Evolutionary conservation across 2,113 vertebrate genomes (phyloP).

Genomic region (Cavia porcellus): DNA sequence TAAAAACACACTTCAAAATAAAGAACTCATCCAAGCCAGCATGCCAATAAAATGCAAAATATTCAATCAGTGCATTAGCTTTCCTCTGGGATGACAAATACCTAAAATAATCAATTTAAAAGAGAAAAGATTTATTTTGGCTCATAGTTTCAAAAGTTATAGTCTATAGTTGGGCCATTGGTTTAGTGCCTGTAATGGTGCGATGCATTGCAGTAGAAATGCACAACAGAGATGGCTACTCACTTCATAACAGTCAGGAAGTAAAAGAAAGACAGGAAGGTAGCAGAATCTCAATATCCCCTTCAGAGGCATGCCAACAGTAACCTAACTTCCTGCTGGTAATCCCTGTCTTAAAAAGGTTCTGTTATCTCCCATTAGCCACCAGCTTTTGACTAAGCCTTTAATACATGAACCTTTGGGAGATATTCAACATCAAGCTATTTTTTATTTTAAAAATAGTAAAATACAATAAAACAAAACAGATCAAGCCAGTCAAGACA

Average conservation of each 20-base stretch:
- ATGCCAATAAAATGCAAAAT: neutral
- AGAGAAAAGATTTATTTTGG: neutral
- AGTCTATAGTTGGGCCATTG: neutral
- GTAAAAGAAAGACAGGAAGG: neutral
- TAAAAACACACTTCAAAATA: constrained; percentile 4
- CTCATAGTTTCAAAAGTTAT: neutral
- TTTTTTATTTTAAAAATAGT: no score
- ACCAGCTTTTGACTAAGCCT: neutral
- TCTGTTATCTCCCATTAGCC: neutral
- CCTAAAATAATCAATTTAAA: neutral
- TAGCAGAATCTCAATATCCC: neutral
- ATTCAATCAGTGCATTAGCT: neutral
- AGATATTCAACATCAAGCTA: no score
- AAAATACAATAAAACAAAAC: no score
- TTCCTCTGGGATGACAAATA: neutral
- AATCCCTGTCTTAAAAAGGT: no score
- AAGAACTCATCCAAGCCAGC: neutral
- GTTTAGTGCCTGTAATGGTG: neutral
- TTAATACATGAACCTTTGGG: neutral
- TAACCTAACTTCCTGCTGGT: neutral
- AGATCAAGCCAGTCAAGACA: no score
- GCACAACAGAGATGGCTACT: neutral
- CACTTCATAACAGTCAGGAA: neutral
- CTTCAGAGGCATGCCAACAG: neutral
- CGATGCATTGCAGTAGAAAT: neutral